A percentile compares a stretch with the other conserved stretches of the same genome.
These are phyloP conservation scores for Spizaetus ornatus DNA, from an alignment of 2,113 vertebrate species.

Conservation along the genomic window DNA sequence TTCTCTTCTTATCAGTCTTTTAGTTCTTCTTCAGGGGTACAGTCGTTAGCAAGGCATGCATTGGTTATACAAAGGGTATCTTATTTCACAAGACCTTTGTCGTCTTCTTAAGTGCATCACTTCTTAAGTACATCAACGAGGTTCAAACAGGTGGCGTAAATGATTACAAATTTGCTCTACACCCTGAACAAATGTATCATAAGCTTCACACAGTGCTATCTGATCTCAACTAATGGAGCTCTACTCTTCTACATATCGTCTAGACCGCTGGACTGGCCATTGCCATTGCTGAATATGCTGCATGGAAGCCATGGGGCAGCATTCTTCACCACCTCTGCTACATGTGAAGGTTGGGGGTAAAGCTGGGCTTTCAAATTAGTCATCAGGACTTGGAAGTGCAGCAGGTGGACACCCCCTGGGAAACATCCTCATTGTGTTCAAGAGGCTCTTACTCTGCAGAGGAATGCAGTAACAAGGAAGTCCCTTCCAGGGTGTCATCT, in stretches of 20 bases:
- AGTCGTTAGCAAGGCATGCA: no score
- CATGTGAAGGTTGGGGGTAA: not conserved
- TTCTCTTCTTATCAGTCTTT: no score
- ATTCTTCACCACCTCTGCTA: not conserved
- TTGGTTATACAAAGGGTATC: no score
- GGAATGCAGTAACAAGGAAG: not conserved
- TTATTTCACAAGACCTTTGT: no score
- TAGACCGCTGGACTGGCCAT: not conserved
- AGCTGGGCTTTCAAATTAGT: not conserved
- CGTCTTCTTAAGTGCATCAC: no score
- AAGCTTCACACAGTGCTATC: not conserved
- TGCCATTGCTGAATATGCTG: not conserved
- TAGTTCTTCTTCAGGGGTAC: no score
- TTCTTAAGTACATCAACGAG: not conserved
- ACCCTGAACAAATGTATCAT: not conserved
- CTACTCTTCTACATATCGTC: not conserved
- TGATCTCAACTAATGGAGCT: not conserved
- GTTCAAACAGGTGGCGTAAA: not conserved
- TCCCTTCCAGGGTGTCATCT: not conserved
- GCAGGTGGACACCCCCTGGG: no score
- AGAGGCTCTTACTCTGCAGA: not conserved
- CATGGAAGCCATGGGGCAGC: not conserved
- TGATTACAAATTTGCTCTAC: not conserved
- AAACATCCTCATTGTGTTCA: not conserved
- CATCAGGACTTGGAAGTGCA: not conserved